phyloP scores from a whole-genome alignment of 2,888 invertebrate genomes.

The Mechanitis messenoides region DNA sequence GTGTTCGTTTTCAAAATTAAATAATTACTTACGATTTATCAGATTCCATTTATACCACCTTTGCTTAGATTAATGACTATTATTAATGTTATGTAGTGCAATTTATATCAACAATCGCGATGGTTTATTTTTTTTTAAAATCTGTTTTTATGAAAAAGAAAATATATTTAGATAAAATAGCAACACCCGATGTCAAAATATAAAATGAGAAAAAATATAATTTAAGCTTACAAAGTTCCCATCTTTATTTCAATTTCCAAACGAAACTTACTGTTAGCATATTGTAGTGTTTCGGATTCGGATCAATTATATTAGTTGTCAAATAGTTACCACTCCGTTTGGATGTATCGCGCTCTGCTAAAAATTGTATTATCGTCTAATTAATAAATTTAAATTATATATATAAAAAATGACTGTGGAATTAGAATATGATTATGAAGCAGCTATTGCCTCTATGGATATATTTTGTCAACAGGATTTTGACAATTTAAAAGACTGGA shows the following conservation, averaged over 20 bases:
- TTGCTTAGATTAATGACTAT: background rate
- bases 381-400: constrained; percentile 32
- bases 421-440: constrained; percentile 63
- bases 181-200: no score
- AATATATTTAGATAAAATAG: no score
- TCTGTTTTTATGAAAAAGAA: no score
- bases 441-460: constrained; percentile 62
- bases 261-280: background rate
- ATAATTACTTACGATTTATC: constrained; percentile 19
- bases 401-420: constrained; percentile 56
- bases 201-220: no score
- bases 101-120: no score
- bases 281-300: background rate
- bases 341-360: constrained; percentile 38
- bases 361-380: constrained; percentile 47
- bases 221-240: background rate
- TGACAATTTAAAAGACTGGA: constrained; percentile 63
- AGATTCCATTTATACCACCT: constrained; percentile 18
- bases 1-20: background rate
- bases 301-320: constrained; percentile 46
- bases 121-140: no score
- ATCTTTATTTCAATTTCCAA: background rate
- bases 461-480: constrained; percentile 71
- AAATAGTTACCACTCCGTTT: constrained; percentile 36
- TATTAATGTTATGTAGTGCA: background rate